Conservation (phyloP, 2,113 vertebrate genomes). For the Oncorhynchus tshawytscha region DNA sequence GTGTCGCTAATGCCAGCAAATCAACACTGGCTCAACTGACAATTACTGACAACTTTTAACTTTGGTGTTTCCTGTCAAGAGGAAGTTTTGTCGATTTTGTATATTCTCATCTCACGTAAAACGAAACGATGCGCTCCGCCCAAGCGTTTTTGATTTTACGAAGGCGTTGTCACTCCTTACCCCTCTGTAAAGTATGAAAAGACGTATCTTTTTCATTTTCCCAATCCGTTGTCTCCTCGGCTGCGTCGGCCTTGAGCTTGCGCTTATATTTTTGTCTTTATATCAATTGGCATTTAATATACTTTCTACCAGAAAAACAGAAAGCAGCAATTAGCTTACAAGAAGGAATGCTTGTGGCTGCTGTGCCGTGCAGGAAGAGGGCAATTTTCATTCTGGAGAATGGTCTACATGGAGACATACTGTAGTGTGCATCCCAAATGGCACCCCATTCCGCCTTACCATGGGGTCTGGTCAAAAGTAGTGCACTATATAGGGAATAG, state of each 20-base stretch:
- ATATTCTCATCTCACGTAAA: neutral
- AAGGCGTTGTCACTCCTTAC: neutral
- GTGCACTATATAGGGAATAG: too few relatives aligned
- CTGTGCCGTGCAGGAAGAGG: slow-evolving; percentile 19
- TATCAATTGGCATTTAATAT: slow-evolving; percentile 22
- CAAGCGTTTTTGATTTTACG: neutral
- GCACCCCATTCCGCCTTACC: too few relatives aligned
- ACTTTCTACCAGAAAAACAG: neutral
- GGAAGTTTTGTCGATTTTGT: neutral
- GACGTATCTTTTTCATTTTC: neutral
- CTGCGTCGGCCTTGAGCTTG: neutral
- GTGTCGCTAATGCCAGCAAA: neutral
- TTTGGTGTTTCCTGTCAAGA: neutral
- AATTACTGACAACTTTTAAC: neutral
- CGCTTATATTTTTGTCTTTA: slow-evolving; percentile 12
- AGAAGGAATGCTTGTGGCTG: neutral
- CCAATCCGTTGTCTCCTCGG: neutral
- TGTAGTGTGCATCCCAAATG: neutral
- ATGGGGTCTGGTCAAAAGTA: too few relatives aligned
- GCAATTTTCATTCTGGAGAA: slow-evolving; percentile 1
- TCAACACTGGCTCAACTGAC: neutral
- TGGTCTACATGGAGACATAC: neutral
- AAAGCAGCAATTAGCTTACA: slow-evolving; percentile 24
- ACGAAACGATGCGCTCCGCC: neutral
- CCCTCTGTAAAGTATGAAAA: neutral